phyloP scores from a whole-genome alignment of 2,113 vertebrate species.

The Catharus minimus region DNA sequence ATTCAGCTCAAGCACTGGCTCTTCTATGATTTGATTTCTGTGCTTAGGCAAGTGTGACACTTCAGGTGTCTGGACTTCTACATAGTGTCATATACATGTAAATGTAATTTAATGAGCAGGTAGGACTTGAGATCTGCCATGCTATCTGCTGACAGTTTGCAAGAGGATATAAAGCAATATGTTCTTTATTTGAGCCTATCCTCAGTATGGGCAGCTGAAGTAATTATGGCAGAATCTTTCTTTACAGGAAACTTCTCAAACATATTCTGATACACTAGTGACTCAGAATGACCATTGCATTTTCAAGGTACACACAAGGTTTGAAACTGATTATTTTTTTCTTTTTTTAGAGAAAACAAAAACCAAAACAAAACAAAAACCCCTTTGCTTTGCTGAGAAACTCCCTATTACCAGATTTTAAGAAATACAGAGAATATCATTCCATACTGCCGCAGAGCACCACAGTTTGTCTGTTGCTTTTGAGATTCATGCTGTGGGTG shows the following conservation, averaged over 20 bases:
- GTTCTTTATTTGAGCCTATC: background rate
- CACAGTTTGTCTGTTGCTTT: background rate
- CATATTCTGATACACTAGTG: too few relatives aligned
- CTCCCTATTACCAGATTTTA: background rate
- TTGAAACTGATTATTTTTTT: too few relatives aligned
- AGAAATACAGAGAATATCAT: background rate
- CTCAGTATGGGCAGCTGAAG: background rate
- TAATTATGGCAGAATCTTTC: background rate
- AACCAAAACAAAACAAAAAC: too few relatives aligned
- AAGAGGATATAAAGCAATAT: background rate
- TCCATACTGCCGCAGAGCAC: background rate
- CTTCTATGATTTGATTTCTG: background rate
- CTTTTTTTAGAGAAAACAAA: too few relatives aligned
- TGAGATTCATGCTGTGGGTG: background rate
- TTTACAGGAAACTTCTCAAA: background rate
- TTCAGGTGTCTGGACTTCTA: background rate
- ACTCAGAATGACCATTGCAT: background rate
- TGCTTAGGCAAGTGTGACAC: background rate
- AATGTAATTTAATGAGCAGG: background rate
- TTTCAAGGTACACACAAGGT: background rate
- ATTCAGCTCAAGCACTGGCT: background rate
- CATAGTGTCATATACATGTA: fast-evolving
- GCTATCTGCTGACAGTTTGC: background rate
- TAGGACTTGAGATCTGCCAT: background rate
- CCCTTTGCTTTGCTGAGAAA: background rate